These are phyloP conservation scores for Chamaea fasciata DNA, from an alignment of 2,113 vertebrate genomes.

Conservation along the genomic window DNA sequence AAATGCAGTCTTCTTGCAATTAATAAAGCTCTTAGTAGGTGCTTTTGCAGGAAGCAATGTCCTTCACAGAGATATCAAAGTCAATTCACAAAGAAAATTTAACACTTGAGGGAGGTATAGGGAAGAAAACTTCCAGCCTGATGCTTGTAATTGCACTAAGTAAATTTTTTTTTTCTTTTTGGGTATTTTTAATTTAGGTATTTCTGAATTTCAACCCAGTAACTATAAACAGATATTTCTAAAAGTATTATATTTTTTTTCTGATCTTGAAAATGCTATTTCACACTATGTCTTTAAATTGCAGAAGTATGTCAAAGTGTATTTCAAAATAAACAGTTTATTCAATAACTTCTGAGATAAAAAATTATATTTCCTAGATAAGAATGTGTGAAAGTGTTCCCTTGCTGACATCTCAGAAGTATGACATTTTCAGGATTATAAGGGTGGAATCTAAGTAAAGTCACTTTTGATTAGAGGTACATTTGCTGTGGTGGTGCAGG, in stretches of 20 bases:
- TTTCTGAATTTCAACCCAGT: background rate
- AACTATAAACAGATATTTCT: background rate
- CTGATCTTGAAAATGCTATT: background rate
- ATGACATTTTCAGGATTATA: background rate
- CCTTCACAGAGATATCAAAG: background rate
- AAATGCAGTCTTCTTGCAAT: background rate
- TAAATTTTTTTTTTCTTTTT: background rate
- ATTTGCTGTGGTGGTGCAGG: background rate
- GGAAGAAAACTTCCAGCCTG: background rate
- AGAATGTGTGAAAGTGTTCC: background rate
- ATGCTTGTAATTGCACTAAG: background rate
- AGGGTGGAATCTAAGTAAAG: background rate
- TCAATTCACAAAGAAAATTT: background rate
- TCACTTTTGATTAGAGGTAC: background rate
- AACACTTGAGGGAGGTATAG: background rate
- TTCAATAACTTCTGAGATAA: background rate
- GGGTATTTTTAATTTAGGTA: background rate
- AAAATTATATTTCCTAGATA: background rate
- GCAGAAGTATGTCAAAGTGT: background rate
- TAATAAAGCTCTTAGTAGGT: background rate
- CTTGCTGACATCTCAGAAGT: background rate
- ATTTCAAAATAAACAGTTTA: conserved; percentile 19
- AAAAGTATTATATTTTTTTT: background rate
- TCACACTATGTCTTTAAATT: background rate
- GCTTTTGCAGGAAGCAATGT: background rate